Evolutionary conservation across 2,113 vertebrate genomes (phyloP).

Genomic region (Megaceryle maxima): DNA sequence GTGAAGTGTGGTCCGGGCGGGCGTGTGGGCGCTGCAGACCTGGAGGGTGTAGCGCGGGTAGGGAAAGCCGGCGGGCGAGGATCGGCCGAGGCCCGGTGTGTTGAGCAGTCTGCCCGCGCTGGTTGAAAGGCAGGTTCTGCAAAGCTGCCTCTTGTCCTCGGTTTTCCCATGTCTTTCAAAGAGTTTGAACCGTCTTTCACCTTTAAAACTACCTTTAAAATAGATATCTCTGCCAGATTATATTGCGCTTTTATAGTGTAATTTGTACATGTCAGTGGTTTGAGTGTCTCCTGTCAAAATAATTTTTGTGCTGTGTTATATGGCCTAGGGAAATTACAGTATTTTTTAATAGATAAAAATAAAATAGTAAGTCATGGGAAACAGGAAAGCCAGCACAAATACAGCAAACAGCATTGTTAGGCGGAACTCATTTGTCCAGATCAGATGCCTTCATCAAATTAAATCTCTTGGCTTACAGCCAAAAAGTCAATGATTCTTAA

Average conservation of each 20-base stretch:
- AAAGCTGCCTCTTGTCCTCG: neutral
- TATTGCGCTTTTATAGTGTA: neutral
- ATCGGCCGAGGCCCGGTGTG: fast-evolving
- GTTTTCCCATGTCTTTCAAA: neutral
- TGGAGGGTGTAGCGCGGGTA: fast-evolving
- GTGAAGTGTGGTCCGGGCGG: neutral
- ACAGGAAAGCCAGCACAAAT: neutral
- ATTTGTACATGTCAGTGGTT: neutral
- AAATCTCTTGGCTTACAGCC: neutral
- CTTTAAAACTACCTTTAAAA: neutral
- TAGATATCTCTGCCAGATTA: neutral
- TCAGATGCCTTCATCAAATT: neutral
- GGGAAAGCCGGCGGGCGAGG: neutral
- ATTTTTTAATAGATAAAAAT: neutral
- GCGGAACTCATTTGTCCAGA: neutral
- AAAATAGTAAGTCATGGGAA: neutral
- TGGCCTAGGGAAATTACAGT: neutral
- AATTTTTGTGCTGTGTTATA: neutral
- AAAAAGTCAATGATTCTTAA: neutral
- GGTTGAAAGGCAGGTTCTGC: too few species aligned
- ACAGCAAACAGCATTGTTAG: neutral
- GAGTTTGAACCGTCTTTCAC: too few species aligned
- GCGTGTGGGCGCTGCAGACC: neutral
- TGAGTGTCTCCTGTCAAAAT: neutral
- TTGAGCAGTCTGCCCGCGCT: fast-evolving